A percentile compares a stretch with the other conserved stretches of the same genome.
These are phyloP conservation scores for Drosophila pseudotakahashii DNA, from an alignment of 2,888 invertebrate species.

Conservation along the genomic window DNA sequence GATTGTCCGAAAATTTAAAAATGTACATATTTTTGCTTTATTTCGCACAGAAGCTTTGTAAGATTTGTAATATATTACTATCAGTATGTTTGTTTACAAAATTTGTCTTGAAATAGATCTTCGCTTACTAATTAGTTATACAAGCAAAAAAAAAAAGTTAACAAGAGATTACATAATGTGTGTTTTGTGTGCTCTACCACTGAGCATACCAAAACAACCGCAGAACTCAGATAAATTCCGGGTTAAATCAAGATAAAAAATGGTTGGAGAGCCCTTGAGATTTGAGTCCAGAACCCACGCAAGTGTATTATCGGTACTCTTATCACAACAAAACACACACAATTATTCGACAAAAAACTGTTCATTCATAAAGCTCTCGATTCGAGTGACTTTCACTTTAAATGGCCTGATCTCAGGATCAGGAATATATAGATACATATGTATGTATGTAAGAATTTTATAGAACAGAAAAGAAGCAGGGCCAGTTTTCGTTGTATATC, in stretches of 20 bases:
- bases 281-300: slow-evolving; percentile 5
- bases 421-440: neutral
- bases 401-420: slow-evolving; percentile 6
- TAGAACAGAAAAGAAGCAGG: slow-evolving; percentile 12
- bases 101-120: slow-evolving; percentile 4
- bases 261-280: slow-evolving; percentile 32
- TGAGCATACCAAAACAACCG: neutral
- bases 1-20: too few relatives aligned
- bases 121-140: slow-evolving; percentile 19
- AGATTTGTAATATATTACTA: neutral
- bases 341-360: slow-evolving; percentile 19
- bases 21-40: neutral
- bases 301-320: slow-evolving; percentile 27
- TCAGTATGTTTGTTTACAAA: neutral
- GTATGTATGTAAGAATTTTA: too few relatives aligned
- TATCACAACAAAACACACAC: slow-evolving; percentile 27
- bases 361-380: slow-evolving; percentile 44
- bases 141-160: slow-evolving; percentile 27
- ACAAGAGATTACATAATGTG: slow-evolving; percentile 25
- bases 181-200: slow-evolving; percentile 4
- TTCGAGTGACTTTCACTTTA: slow-evolving; percentile 8
- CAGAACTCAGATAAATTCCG: slow-evolving; percentile 13
- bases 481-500: slow-evolving; percentile 54
- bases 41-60: neutral
- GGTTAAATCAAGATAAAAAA: slow-evolving; percentile 15